Conservation (phyloP, 1,140 invertebrate species). For the Hylaeus volcanicus region DNA sequence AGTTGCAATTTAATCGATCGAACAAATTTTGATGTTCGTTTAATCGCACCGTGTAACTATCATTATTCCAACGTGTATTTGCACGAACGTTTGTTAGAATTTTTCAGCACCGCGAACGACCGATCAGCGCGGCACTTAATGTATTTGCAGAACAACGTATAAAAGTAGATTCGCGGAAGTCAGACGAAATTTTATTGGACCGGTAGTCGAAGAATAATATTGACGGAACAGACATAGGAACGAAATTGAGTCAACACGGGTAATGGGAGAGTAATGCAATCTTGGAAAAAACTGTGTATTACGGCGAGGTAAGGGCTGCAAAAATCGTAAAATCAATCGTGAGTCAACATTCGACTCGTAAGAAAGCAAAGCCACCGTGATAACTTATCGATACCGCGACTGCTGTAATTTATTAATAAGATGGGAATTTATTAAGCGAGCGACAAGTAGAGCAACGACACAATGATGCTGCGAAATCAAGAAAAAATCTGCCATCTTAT, state of each 20-base stretch:
- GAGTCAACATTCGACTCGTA: conserved; percentile 13
- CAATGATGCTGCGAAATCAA: no score
- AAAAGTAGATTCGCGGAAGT: conserved; percentile 38
- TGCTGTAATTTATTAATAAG: neutral
- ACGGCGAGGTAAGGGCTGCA: neutral
- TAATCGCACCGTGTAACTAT: no score
- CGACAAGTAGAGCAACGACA: neutral
- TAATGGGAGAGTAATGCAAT: conserved; percentile 45
- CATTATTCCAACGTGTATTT: no score
- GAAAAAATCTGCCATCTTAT: no score
- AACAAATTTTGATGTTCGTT: no score
- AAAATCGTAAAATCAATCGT: conserved; percentile 35
- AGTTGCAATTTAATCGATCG: no score
- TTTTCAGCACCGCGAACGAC: neutral
- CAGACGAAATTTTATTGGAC: conserved; percentile 38
- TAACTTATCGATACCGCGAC: conserved; percentile 5
- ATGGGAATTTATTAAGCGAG: neutral
- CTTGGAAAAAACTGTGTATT: conserved; percentile 22
- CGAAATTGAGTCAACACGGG: conserved; percentile 45
- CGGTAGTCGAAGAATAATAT: conserved; percentile 37
- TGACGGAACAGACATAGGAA: conserved; percentile 40
- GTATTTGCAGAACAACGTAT: conserved; percentile 21
- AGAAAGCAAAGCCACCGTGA: neutral
- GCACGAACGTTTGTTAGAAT: neutral
- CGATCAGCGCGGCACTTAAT: conserved; percentile 9